Conservation (phyloP, 2,888 invertebrate genomes). For the Drosophila parthenogenetica region DNA sequence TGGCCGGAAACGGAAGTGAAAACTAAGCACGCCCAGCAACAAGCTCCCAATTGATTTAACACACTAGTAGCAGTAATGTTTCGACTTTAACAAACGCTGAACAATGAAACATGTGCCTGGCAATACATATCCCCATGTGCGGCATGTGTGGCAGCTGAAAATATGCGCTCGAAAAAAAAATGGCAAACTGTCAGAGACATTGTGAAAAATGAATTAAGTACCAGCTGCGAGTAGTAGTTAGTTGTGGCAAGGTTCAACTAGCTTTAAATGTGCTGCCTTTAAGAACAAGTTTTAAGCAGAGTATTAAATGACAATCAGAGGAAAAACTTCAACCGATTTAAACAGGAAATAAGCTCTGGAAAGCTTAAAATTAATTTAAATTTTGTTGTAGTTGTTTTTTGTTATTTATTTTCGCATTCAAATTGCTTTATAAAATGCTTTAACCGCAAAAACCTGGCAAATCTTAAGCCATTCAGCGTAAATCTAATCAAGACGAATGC, state of each 20-base stretch:
- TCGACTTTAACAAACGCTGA: conserved; percentile 37
- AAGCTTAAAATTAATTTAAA: not conserved
- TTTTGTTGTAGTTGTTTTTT: not conserved
- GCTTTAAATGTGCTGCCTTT: not conserved
- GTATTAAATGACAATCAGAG: not conserved
- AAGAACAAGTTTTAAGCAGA: not conserved
- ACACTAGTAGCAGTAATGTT: conserved; percentile 50
- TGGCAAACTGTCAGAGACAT: conserved; percentile 50
- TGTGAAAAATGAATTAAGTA: conserved; percentile 45
- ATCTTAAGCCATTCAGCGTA: conserved; percentile 54
- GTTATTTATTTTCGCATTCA: not conserved
- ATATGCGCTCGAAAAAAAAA: conserved; percentile 64
- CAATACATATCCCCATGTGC: conserved; percentile 32
- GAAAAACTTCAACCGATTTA: not conserved
- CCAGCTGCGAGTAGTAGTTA: conserved; percentile 17
- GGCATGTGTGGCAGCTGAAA: conserved; percentile 65
- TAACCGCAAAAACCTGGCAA: conserved; percentile 31
- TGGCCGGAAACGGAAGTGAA: conserved; percentile 61
- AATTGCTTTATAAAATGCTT: conserved; percentile 18
- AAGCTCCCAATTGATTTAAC: conserved; percentile 81
- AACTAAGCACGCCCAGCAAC: conserved; percentile 71
- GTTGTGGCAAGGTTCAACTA: conserved; percentile 7
- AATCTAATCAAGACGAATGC: conserved; percentile 80
- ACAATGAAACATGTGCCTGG: conserved; percentile 54
- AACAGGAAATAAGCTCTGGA: not conserved